These are phyloP conservation scores for Darevskia nairensis DNA, from an alignment of 2,797 vertebrate genomes.

Conservation along the genomic window DNA sequence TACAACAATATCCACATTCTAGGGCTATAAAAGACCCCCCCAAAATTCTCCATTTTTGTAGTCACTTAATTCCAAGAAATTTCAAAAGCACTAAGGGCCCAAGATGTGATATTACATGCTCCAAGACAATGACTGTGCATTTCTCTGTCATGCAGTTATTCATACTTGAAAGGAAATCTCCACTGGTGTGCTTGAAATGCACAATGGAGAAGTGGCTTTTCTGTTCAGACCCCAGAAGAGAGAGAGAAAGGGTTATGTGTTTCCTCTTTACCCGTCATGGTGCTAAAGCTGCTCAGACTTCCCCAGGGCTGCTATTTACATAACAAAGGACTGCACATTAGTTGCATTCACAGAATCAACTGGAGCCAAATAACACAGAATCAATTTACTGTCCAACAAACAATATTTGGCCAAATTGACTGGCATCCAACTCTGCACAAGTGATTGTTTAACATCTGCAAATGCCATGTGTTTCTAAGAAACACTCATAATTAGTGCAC, in stretches of 20 bases:
- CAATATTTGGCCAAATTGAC: neutral
- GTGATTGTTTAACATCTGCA: neutral
- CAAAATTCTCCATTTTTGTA: too few species aligned
- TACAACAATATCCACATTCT: neutral
- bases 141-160: neutral
- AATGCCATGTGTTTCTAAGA: neutral
- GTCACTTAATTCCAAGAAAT: neutral
- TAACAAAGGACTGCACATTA: neutral
- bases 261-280: neutral
- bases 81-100: neutral
- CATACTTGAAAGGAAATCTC: neutral
- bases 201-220: neutral
- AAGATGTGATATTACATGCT: neutral
- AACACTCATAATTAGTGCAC: slow-evolving; percentile 55
- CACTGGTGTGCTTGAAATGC: neutral
- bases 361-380: neutral
- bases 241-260: neutral
- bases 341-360: neutral
- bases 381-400: neutral
- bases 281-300: neutral
- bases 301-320: neutral
- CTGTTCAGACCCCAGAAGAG: neutral
- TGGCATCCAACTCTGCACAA: neutral
- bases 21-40: neutral
- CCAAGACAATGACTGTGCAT: neutral